Conservation (phyloP, 2,113 vertebrate species). For the Cottus gobio region DNA sequence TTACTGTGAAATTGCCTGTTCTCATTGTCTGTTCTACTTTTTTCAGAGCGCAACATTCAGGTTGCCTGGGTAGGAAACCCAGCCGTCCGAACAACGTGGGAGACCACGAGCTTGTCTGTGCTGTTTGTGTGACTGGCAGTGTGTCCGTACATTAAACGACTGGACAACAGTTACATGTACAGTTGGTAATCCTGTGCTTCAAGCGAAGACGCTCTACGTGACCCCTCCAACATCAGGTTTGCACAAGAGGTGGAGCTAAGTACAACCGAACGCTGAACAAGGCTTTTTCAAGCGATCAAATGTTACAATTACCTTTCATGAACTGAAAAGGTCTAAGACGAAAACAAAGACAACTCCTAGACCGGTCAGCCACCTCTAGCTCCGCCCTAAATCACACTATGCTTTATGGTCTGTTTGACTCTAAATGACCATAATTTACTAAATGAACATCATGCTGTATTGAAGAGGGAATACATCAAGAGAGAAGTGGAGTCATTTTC, state of each 20-base stretch:
- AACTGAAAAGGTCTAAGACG: background rate
- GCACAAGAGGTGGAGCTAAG: too few species aligned
- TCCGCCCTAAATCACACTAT: background rate
- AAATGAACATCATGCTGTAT: too few species aligned
- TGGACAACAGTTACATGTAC: background rate
- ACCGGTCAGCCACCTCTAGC: too few species aligned
- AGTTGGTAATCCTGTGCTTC: too few species aligned
- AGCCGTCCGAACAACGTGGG: conserved; percentile 1
- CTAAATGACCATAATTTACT: too few species aligned
- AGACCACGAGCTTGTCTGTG: background rate
- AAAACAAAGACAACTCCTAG: background rate
- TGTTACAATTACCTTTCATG: too few species aligned
- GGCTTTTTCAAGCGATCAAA: too few species aligned
- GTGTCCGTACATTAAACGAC: background rate
- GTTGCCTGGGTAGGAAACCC: background rate
- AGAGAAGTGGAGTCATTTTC: too few species aligned
- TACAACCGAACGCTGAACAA: too few species aligned
- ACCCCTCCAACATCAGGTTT: too few species aligned
- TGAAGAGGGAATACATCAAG: too few species aligned
- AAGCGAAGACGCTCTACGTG: too few species aligned
- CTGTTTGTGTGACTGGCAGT: background rate
- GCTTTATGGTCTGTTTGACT: background rate
- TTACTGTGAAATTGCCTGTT: conserved; percentile 35
- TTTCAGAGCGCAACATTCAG: conserved; percentile 19
- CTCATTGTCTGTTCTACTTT: conserved; percentile 33